These are phyloP conservation scores for Lophura nycthemera DNA, from an alignment of 2,113 vertebrate genomes.

Conservation along the genomic window DNA sequence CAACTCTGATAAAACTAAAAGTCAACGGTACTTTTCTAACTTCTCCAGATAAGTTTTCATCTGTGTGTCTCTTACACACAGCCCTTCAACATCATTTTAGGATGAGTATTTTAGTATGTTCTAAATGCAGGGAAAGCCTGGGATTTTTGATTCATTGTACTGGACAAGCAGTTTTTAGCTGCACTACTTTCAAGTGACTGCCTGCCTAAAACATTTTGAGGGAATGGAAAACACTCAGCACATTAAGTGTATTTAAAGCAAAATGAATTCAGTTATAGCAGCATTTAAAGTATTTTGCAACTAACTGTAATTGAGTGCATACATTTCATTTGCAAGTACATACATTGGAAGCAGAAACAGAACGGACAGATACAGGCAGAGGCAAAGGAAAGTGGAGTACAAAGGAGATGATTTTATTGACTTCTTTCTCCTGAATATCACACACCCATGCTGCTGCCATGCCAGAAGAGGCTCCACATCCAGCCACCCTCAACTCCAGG, in stretches of 20 bases:
- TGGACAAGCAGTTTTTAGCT: constrained; percentile 19
- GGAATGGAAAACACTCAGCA: background rate
- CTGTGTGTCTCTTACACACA: background rate
- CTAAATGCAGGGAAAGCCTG: background rate
- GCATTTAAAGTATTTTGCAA: background rate
- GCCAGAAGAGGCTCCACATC: background rate
- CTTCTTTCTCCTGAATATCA: background rate
- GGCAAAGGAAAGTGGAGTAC: background rate
- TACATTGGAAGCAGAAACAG: background rate
- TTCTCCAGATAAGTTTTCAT: background rate
- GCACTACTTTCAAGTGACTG: background rate
- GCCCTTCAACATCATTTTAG: background rate
- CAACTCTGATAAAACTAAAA: background rate
- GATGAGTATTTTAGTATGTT: background rate
- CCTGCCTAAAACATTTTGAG: background rate
- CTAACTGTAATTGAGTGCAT: background rate
- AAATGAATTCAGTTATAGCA: background rate
- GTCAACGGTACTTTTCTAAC: background rate
- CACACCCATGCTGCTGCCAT: background rate
- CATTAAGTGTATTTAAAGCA: background rate
- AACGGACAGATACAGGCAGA: background rate
- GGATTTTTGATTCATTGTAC: background rate
- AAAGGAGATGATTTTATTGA: background rate
- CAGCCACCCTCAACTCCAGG: background rate
- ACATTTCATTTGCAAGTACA: background rate